A percentile compares a stretch with the other conserved stretches of the same genome.
Evolutionary conservation across 1,140 invertebrate genomes (phyloP).

Genomic region (Cryptotermes secundus): DNA sequence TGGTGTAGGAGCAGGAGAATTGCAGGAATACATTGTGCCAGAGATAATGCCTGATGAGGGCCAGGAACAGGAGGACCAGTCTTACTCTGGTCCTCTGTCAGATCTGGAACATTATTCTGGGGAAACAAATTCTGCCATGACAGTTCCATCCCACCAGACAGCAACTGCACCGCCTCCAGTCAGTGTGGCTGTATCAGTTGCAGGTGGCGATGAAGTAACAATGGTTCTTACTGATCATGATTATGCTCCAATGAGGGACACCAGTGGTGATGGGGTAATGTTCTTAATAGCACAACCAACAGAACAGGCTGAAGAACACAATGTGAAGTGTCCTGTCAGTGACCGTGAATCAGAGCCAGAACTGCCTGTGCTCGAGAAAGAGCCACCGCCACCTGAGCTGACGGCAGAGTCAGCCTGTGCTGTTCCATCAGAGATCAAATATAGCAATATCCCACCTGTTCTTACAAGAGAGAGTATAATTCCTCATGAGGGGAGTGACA

Average conservation of each 20-base stretch:
- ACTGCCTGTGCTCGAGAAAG: not conserved
- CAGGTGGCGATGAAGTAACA: slow-evolving; percentile 21
- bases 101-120: not conserved
- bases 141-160: not conserved
- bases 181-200: not conserved
- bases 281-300: not conserved
- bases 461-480: too few species aligned
- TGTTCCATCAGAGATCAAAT: too few species aligned
- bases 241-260: slow-evolving; percentile 20
- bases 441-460: too few species aligned
- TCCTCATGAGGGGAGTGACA: too few species aligned
- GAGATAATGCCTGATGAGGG: slow-evolving; percentile 38
- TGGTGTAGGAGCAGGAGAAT: not conserved
- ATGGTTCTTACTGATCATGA: slow-evolving; percentile 29
- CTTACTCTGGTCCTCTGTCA: not conserved
- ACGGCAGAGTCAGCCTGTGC: not conserved
- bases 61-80: slow-evolving; percentile 25
- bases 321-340: not conserved
- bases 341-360: not conserved
- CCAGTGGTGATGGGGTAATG: not conserved
- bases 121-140: not conserved
- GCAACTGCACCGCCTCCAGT: slow-evolving; percentile 24
- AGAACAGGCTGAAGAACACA: not conserved
- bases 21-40: slow-evolving; percentile 40
- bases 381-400: not conserved